A percentile compares a stretch with the other conserved stretches of the same genome.
These are phyloP conservation scores for Neelides sp. DNA, from an alignment of 1,140 invertebrate species.

Conservation along the genomic window DNA sequence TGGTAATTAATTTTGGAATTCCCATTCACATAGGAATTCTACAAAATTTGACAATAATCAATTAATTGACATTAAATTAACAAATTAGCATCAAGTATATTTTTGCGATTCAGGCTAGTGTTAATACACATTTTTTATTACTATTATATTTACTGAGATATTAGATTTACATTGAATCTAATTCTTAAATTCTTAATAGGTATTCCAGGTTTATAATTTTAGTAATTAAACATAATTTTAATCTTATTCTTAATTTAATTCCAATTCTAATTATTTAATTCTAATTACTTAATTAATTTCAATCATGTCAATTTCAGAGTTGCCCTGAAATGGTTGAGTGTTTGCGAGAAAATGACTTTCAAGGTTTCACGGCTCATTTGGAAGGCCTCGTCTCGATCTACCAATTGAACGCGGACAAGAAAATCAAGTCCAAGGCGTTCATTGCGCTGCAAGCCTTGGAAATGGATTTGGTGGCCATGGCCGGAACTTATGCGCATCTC, in stretches of 20 bases:
- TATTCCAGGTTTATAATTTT: not conserved
- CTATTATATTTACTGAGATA: not conserved
- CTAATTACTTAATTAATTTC: slow-evolving; percentile 14
- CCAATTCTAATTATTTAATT: not conserved
- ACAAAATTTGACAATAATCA: not conserved
- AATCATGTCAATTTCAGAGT: slow-evolving; percentile 45
- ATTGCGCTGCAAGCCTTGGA: slow-evolving; percentile 82
- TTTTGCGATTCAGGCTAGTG: no score
- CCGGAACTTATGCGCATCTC: slow-evolving; percentile 63
- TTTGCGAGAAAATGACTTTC: slow-evolving; percentile 67
- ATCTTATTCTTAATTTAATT: slow-evolving; percentile 1
- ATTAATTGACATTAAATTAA: not conserved
- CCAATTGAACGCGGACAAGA: slow-evolving; percentile 85
- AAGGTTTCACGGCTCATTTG: slow-evolving; percentile 81
- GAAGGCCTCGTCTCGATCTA: slow-evolving; percentile 85
- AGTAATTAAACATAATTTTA: not conserved
- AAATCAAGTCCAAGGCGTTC: slow-evolving; percentile 84
- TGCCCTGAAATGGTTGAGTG: slow-evolving; percentile 74
- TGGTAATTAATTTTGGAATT: no score
- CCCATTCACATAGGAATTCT: no score
- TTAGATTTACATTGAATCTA: not conserved
- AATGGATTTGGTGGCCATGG: slow-evolving; percentile 70
- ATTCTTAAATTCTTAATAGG: not conserved
- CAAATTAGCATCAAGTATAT: not conserved
- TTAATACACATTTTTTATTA: no score